Evolutionary conservation across 2,888 invertebrate genomes (phyloP).

Genomic region (Acheta domesticus): DNA sequence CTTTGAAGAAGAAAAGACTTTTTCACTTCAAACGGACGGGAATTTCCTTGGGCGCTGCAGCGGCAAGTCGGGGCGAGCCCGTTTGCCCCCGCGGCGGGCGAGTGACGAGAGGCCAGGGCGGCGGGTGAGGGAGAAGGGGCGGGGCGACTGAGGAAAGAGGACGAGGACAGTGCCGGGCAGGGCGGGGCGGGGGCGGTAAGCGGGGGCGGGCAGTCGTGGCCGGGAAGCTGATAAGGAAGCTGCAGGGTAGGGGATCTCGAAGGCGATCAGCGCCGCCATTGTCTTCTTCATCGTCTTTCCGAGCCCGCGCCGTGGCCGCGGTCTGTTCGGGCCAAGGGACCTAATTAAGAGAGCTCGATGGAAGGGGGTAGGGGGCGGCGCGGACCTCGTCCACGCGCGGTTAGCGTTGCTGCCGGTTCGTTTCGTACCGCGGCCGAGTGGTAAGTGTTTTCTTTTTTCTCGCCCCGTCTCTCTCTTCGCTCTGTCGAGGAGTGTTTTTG

Average conservation of each 20-base stretch:
- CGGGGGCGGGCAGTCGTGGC: neutral
- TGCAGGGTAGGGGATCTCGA: neutral
- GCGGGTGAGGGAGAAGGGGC: neutral
- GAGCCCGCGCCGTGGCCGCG: neutral
- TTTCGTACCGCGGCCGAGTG: no score
- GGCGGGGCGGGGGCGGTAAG: neutral
- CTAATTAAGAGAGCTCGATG: neutral
- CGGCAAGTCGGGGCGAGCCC: neutral
- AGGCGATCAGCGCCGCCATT: neutral
- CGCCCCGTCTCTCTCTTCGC: no score
- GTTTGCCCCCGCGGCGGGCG: neutral
- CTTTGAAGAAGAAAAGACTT: slow-evolving; percentile 18
- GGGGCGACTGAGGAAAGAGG: neutral
- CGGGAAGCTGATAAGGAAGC: neutral
- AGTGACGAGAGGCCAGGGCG: neutral
- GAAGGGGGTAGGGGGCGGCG: neutral
- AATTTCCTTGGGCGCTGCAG: no score
- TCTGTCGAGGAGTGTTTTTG: no score
- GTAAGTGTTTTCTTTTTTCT: no score
- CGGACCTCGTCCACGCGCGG: no score
- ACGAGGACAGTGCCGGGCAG: neutral
- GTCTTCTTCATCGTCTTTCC: neutral
- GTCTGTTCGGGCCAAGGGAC: neutral
- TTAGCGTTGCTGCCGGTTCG: no score
- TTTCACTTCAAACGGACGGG: slow-evolving; percentile 1